Percentiles rank a stretch among this genome's conserved stretches.
Conservation (phyloP, 2,888 invertebrate genomes). For the Xanthia togata region DNA sequence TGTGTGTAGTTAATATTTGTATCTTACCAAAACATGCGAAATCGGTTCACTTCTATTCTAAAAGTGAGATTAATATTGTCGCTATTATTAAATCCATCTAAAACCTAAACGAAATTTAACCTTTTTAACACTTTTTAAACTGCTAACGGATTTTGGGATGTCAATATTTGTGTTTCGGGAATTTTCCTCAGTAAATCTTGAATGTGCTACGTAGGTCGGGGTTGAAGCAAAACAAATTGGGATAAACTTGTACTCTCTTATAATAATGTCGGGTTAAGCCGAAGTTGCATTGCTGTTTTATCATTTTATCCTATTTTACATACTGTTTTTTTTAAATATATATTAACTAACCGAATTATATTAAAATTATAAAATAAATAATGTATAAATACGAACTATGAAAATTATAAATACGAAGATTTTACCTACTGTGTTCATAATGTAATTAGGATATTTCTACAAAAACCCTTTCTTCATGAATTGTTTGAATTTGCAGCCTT, state of each 20-base stretch:
- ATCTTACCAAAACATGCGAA: neutral
- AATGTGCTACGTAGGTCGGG: neutral
- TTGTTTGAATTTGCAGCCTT: neutral
- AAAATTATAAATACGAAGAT: too few relatives aligned
- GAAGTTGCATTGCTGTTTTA: neutral
- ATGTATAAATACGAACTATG: too few relatives aligned
- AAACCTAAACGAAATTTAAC: conserved; percentile 31
- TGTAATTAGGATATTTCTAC: neutral
- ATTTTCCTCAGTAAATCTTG: conserved; percentile 18
- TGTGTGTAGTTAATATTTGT: neutral
- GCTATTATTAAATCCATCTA: conserved; percentile 21
- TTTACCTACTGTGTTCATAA: neutral
- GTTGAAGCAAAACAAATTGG: neutral
- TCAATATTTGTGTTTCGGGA: conserved; percentile 24
- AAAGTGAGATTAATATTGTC: neutral
- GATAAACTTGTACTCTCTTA: conserved; percentile 21
- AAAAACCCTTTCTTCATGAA: neutral
- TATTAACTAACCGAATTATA: neutral
- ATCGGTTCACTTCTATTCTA: neutral
- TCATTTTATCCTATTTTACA: neutral
- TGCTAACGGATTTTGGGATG: conserved; percentile 21
- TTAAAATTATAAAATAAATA: too few relatives aligned
- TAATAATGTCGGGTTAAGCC: neutral
- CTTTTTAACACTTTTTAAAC: conserved; percentile 39
- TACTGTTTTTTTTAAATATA: neutral